Evolutionary conservation across 1,140 invertebrate genomes (phyloP).

Genomic region (Octopus bimaculoides): DNA sequence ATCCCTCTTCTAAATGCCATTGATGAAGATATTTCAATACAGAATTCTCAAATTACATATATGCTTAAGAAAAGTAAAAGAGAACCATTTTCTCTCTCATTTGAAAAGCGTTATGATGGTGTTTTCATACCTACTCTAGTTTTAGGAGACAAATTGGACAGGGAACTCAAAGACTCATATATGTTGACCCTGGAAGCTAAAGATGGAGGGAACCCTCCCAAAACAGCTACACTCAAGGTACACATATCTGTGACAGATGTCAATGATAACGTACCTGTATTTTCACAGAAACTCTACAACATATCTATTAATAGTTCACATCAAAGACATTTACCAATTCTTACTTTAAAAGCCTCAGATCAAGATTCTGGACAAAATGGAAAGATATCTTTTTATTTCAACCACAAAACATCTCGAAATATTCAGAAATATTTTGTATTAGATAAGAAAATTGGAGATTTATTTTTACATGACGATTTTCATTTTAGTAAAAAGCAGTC

Average conservation of each 20-base stretch:
- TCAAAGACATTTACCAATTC: conserved; percentile 28
- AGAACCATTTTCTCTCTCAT: conserved; percentile 62
- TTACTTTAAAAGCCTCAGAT: conserved; percentile 36
- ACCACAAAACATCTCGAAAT: conserved; percentile 83
- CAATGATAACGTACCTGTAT: conserved; percentile 67
- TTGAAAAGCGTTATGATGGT: too few relatives aligned
- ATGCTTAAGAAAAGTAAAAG: conserved; percentile 67
- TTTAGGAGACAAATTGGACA: conserved; percentile 76
- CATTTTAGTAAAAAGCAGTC: conserved; percentile 25
- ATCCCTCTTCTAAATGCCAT: conserved; percentile 61
- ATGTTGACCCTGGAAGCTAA: conserved; percentile 81
- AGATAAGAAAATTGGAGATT: conserved; percentile 58
- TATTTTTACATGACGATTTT: conserved; percentile 23
- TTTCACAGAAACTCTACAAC: conserved; percentile 58
- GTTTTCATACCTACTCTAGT: neutral
- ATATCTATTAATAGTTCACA: conserved; percentile 40
- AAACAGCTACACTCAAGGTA: conserved; percentile 72
- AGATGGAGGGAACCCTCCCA: conserved; percentile 70
- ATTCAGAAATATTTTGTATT: conserved; percentile 79
- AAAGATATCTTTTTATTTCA: conserved; percentile 66
- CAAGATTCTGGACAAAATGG: conserved; percentile 44
- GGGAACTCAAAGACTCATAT: conserved; percentile 79
- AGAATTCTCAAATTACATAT: conserved; percentile 69
- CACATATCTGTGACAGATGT: conserved; percentile 35
- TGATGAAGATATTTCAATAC: conserved; percentile 69